Conservation (phyloP, 2,888 invertebrate species). For the Encarsia formosa region DNA sequence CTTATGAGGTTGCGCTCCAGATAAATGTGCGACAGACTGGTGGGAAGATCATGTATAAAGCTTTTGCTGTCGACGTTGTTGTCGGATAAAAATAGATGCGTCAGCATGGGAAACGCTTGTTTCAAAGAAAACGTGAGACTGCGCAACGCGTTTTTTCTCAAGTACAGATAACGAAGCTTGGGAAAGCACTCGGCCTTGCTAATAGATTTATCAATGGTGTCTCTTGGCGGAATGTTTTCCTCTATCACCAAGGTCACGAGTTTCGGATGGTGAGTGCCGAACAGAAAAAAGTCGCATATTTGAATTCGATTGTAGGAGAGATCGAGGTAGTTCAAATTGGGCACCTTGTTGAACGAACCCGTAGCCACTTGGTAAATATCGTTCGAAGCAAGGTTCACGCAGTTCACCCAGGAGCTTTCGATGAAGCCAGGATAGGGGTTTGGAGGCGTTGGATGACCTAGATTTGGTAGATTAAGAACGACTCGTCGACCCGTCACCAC, state of each 20-base stretch:
- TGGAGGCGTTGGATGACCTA: conserved; percentile 24
- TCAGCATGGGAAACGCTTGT: conserved; percentile 35
- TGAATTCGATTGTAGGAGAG: conserved; percentile 39
- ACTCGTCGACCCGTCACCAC: conserved; percentile 29
- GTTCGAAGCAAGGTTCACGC: conserved; percentile 35
- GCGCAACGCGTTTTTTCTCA: conserved; percentile 34
- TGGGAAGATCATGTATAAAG: conserved; percentile 32
- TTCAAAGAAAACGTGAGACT: conserved; percentile 31
- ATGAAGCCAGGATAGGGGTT: conserved; percentile 32
- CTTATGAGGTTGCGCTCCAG: conserved; percentile 36
- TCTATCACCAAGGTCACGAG: conserved; percentile 35
- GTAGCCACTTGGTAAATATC: conserved; percentile 31
- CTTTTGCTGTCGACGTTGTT: conserved; percentile 34
- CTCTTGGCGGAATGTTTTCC: conserved; percentile 32
- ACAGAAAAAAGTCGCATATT: conserved; percentile 35
- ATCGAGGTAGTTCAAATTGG: conserved; percentile 38
- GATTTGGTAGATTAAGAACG: conserved; percentile 31
- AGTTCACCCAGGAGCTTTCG: conserved; percentile 33
- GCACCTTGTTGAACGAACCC: conserved; percentile 34
- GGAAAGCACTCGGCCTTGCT: conserved; percentile 34
- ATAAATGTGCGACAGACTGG: conserved; percentile 36
- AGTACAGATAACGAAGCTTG: conserved; percentile 35
- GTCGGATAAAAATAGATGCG: conserved; percentile 38
- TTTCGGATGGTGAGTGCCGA: conserved; percentile 31
- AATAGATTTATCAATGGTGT: conserved; percentile 25